Percentiles rank a stretch among this genome's conserved stretches.
Evolutionary conservation across 2,888 invertebrate genomes (phyloP).

Genomic region (Sesia apiformis): DNA sequence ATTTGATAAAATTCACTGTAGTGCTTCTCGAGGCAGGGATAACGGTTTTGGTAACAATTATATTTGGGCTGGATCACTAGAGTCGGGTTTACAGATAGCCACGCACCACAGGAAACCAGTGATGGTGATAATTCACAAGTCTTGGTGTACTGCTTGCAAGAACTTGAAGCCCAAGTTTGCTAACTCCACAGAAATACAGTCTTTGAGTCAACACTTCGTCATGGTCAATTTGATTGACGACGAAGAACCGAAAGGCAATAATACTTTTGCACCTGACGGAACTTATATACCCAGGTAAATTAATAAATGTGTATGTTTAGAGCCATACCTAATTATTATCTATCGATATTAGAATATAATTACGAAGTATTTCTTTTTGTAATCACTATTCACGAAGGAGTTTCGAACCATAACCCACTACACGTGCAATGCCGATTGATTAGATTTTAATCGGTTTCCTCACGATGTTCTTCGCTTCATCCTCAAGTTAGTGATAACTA

Average conservation of each 20-base stretch:
- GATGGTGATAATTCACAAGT: constrained; percentile 79
- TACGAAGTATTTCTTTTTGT: too few relatives aligned
- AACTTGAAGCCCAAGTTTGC: constrained; percentile 77
- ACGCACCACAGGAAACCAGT: constrained; percentile 70
- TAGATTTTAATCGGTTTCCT: too few relatives aligned
- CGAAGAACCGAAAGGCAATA: constrained; percentile 60
- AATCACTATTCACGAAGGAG: too few relatives aligned
- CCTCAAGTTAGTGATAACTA: too few relatives aligned
- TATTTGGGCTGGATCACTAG: constrained; percentile 61
- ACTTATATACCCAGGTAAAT: constrained; percentile 76
- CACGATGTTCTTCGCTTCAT: too few relatives aligned
- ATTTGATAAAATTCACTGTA: constrained; percentile 38
- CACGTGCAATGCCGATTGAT: too few relatives aligned
- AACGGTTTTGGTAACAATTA: constrained; percentile 60
- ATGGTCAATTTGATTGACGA: constrained; percentile 79
- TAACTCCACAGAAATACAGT: constrained; percentile 68
- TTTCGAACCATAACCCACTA: too few relatives aligned
- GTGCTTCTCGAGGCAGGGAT: constrained; percentile 30
- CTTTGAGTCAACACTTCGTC: constrained; percentile 75
- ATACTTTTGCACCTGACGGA: constrained; percentile 76
- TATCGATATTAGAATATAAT: too few relatives aligned
- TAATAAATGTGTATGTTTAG: too few relatives aligned
- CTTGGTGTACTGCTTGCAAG: constrained; percentile 79
- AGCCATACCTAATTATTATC: too few relatives aligned
- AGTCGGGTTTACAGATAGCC: constrained; percentile 55